Evolutionary conservation across 2,113 vertebrate genomes (phyloP).

Genomic region (Archocentrus centrarchus): DNA sequence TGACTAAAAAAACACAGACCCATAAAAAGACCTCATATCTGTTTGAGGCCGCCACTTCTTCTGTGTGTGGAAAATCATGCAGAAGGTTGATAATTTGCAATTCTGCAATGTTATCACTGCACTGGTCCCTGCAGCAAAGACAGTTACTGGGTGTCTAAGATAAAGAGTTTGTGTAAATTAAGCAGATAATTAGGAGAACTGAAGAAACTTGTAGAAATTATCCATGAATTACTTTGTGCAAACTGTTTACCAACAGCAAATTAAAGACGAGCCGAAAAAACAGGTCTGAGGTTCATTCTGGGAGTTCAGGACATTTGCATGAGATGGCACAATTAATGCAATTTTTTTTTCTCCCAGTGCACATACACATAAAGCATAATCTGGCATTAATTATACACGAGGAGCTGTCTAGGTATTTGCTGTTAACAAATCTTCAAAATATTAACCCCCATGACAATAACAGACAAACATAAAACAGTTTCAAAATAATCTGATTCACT

Average conservation of each 20-base stretch:
- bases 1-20: neutral
- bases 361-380: too few relatives aligned
- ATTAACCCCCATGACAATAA: neutral
- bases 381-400: too few relatives aligned
- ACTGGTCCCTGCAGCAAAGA: neutral
- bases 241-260: neutral
- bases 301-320: neutral
- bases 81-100: neutral
- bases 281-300: neutral
- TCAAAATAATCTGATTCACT: neutral
- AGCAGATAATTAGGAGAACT: neutral
- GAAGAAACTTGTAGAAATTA: neutral
- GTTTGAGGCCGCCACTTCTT: neutral
- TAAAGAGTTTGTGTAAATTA: conserved; percentile 5
- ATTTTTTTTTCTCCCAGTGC: too few relatives aligned
- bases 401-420: neutral
- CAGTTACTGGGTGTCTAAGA: neutral
- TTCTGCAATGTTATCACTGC: neutral
- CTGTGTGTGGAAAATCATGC: neutral
- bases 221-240: neutral
- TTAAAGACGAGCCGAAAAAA: neutral
- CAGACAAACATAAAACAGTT: neutral
- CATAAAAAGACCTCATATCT: neutral
- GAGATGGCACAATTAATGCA: neutral
- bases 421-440: conserved; percentile 2